These are phyloP conservation scores for Lomographa bimaculata DNA, from an alignment of 2,888 invertebrate genomes.

Conservation along the genomic window DNA sequence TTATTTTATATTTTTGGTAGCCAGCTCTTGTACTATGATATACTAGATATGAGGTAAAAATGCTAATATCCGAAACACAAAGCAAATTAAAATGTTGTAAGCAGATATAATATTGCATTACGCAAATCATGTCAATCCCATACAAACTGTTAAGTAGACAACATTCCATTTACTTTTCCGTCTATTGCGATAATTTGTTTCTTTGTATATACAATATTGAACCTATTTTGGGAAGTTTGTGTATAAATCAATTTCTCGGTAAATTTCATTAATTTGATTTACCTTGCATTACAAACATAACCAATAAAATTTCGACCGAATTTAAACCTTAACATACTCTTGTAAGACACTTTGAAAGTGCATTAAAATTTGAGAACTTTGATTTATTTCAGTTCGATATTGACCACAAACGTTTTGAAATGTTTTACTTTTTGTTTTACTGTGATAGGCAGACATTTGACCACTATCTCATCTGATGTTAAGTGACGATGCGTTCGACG, in stretches of 20 bases:
- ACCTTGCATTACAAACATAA: constrained; percentile 4
- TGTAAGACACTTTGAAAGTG: neutral
- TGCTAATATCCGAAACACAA: too few relatives aligned
- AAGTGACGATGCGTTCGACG: too few relatives aligned
- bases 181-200: constrained; percentile 13
- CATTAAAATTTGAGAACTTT: constrained; percentile 1
- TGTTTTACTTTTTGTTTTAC: too few relatives aligned
- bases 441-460: too few relatives aligned
- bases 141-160: too few relatives aligned
- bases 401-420: constrained; percentile 8
- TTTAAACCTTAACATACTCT: constrained; percentile 4
- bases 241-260: constrained; percentile 20
- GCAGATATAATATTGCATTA: too few relatives aligned
- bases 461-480: too few relatives aligned
- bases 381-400: constrained; percentile 5
- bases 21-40: too few relatives aligned
- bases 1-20: too few relatives aligned
- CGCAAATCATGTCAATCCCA: constrained; percentile 9
- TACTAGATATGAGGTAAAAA: too few relatives aligned
- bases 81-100: constrained; percentile 7
- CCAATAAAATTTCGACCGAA: neutral
- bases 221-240: constrained; percentile 9
- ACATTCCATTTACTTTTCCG: too few relatives aligned
- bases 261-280: constrained; percentile 14
- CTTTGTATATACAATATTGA: constrained; percentile 25